phyloP scores from a whole-genome alignment of 2,888 invertebrate species.

The Digitonthophagus gazella region DNA sequence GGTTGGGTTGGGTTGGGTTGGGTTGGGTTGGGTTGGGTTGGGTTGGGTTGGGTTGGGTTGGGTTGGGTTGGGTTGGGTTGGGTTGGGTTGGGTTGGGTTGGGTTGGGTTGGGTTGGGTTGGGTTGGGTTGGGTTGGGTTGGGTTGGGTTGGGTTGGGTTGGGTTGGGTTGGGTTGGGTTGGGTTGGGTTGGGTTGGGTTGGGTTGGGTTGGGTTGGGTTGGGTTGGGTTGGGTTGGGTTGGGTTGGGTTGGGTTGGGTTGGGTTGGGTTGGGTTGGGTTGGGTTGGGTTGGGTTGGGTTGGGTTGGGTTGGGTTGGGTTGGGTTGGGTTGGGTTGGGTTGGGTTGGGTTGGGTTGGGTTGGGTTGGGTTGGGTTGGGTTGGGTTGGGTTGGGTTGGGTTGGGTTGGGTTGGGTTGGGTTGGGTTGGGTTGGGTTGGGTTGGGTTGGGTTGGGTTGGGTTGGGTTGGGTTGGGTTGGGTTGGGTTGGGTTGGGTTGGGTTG shows the following conservation, averaged over 20 bases:
- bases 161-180: conserved; percentile 1
- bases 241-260: conserved; percentile 1
- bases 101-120: conserved; percentile 1
- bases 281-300: conserved; percentile 1
- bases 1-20: conserved; percentile 1
- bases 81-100: conserved; percentile 1
- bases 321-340: conserved; percentile 1
- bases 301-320: conserved; percentile 1
- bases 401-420: conserved; percentile 1
- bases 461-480: conserved; percentile 1
- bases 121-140: conserved; percentile 1
- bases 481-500: conserved; percentile 1
- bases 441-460: conserved; percentile 1
- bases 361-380: conserved; percentile 1
- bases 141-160: conserved; percentile 1
- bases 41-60: conserved; percentile 1
- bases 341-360: conserved; percentile 1
- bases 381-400: conserved; percentile 1
- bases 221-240: conserved; percentile 1
- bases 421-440: conserved; percentile 1
- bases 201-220: conserved; percentile 1
- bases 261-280: conserved; percentile 1
- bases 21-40: conserved; percentile 1
- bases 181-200: conserved; percentile 1
- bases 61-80: conserved; percentile 1